phyloP scores from a whole-genome alignment of 92 coral and sea anemone species.

The Hydrozoanthus gracilis region DNA sequence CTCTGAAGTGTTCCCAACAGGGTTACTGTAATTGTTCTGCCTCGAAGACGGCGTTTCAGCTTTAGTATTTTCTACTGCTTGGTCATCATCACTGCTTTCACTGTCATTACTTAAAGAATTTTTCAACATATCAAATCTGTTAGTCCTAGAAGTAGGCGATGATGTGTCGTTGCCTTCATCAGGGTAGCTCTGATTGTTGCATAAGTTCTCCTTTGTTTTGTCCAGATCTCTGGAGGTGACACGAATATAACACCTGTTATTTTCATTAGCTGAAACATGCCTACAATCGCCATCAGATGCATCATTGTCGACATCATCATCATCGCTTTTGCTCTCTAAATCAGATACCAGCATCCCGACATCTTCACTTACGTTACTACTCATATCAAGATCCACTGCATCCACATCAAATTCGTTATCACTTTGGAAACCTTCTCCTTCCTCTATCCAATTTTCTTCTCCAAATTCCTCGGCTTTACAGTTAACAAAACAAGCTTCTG shows the following conservation, averaged over 20 bases:
- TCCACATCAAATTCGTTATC: slow-evolving; percentile 29
- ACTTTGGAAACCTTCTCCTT: background rate
- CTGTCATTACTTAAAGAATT: background rate
- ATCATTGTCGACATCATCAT: background rate
- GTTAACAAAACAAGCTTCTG: background rate
- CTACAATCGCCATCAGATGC: background rate
- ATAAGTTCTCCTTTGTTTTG: background rate
- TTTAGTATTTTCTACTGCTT: background rate
- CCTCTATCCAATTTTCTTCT: slow-evolving; percentile 18
- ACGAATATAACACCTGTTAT: slow-evolving; percentile 9
- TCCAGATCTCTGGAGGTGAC: slow-evolving; percentile 40
- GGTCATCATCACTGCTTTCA: background rate
- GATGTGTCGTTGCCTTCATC: background rate
- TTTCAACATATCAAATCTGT: slow-evolving; percentile 7
- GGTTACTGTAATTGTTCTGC: background rate
- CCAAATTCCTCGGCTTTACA: background rate
- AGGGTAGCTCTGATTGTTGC: background rate
- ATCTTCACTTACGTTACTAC: background rate
- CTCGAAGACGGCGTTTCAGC: background rate
- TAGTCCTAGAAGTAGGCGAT: background rate
- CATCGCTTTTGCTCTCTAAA: slow-evolving; percentile 1
- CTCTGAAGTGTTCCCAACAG: background rate
- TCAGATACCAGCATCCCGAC: slow-evolving; percentile 29
- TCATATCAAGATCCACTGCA: background rate
- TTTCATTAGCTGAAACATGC: background rate